Evolutionary conservation across 2,888 invertebrate species (phyloP), one percentile per base, ranked within the genome.

Genomic region (Sipunculus nudus): DNA sequence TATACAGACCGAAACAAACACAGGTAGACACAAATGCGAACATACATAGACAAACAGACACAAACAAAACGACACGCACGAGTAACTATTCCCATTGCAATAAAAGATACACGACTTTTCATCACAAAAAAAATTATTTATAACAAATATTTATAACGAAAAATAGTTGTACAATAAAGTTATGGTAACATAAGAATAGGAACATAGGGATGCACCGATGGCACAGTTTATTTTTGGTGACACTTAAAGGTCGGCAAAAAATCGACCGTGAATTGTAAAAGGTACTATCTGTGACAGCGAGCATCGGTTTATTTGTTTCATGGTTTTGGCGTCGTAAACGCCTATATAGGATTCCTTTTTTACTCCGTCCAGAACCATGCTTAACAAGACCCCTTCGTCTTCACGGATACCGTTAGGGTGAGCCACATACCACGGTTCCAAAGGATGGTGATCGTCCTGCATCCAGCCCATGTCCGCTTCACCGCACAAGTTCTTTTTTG

Each of bases 341-440:
- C 70, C 71, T 25, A 80, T 35, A 60, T 78, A 80, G 23, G 75
- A 74, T 43, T 50, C 62, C 25, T 59, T 63, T 5, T 48, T 57
- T 2, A 50, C 40, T 2, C 78, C 79, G 52, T 80, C 74, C 23
- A 80, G 65, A 19, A 79, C 67, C 2, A 79, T 73, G 26, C 75
- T 66, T 35, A 81, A 53, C 8, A 81, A 55, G 19, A 74, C 57
- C 0, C 81, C 81, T 45, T 80, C 79, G 59, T 81, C 81, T 55
- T 79, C 79, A 1, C n/a, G 19, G 4, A 28, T 59, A 0, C 63
- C 71, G 3, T 57, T 58, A 16, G 78, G 78, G 25, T 49, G 52
- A 6, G 75, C 67, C 6, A 79, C 71, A 59, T 80, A 81, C 71
- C 75, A 72, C 0, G 78, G 74, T 63, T 80, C 80, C n/a, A 69